Evolutionary conservation across 2,797 vertebrate genomes (phyloP).

Genomic region (Chanos chanos): DNA sequence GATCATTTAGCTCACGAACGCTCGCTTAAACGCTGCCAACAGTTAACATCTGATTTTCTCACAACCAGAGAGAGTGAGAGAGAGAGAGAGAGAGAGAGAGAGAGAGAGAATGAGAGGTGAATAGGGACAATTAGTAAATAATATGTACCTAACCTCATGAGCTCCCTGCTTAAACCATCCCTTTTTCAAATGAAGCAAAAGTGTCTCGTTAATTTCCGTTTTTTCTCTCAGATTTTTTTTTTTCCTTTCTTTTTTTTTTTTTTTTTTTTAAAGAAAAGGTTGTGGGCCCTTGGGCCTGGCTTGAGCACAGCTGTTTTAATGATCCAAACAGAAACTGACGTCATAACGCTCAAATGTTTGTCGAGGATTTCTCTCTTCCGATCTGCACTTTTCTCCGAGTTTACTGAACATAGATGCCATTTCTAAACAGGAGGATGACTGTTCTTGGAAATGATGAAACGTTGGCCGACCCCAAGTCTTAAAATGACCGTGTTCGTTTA

Average conservation of each 20-base stretch:
- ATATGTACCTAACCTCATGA: conserved; percentile 36
- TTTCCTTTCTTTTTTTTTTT: conserved; percentile 1
- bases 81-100: too few species aligned
- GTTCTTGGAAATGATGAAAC: too few species aligned
- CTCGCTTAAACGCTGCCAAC: conserved; percentile 32
- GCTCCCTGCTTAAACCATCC: conserved; percentile 21
- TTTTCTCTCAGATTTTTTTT: conserved; percentile 3
- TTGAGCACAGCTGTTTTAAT: too few species aligned
- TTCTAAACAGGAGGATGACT: too few species aligned
- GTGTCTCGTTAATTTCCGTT: conserved; percentile 21
- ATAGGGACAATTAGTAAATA: conserved; percentile 35
- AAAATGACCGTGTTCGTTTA: too few species aligned
- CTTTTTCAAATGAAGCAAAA: conserved; percentile 24
- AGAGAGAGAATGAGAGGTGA: too few species aligned
- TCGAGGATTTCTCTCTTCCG: too few species aligned
- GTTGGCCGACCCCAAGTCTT: too few species aligned
- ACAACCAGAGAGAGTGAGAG: conserved; percentile 15
- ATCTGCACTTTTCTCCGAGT: too few species aligned
- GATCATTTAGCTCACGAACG: conserved; percentile 15
- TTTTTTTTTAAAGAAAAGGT: background rate
- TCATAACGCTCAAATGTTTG: too few species aligned
- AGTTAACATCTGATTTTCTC: conserved; percentile 40
- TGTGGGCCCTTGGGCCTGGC: background rate
- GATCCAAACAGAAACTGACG: too few species aligned
- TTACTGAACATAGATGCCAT: too few species aligned